Base-by-base conservation (phyloP, 2,888 invertebrate genomes). In the Andrena bicolor region DNA sequence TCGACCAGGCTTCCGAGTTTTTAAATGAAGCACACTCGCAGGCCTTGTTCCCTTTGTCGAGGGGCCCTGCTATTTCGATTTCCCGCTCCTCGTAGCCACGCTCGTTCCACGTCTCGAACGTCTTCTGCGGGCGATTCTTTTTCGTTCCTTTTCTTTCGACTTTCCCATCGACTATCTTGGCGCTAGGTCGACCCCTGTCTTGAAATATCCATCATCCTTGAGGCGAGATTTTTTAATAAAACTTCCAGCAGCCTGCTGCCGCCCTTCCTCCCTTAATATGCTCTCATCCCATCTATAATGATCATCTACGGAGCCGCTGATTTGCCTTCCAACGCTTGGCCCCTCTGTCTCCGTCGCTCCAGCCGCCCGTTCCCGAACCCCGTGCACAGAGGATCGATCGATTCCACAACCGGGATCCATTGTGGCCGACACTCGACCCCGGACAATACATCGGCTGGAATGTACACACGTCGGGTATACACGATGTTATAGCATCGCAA, bases 171-270 rank as follows among this genome's bases (percentile, higher is more conserved):
- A 61, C 82, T 76, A 79, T 79, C 83, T 83, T 78, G 60, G 65
- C 77, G 74, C 53, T 65, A 81, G 76, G 74, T 74, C 73, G 79
- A 77, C 78, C 76, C 60, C 83, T 83, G 76, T 80, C 83, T 84
- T 86, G 87, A 88, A 90, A 91, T 92, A 93, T 92, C 91, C 91
- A 89, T 91, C 91, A 92, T 90, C 87, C 88, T 88, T 89, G 86
- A 88, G 88, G 86, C 89, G 83, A 86, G 89, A 92, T 92, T 93
- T 70, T 93, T 93, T 93, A 93, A 93, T 93, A 92, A 93, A 93
- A 92, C 89, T 93, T 90, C 85, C 84, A 90, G 84, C 82, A 80
- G 66, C 80, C 79, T 71, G 76, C 73, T 76, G 75, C 64, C 70
- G 68, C 69, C 69, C 61, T 66, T 84, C 63, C 69, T 66, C 84